Evolutionary conservation across 2,113 vertebrate species (phyloP), one percentile per base, ranked within the genome.

Genomic region (Calidris pugnax): DNA sequence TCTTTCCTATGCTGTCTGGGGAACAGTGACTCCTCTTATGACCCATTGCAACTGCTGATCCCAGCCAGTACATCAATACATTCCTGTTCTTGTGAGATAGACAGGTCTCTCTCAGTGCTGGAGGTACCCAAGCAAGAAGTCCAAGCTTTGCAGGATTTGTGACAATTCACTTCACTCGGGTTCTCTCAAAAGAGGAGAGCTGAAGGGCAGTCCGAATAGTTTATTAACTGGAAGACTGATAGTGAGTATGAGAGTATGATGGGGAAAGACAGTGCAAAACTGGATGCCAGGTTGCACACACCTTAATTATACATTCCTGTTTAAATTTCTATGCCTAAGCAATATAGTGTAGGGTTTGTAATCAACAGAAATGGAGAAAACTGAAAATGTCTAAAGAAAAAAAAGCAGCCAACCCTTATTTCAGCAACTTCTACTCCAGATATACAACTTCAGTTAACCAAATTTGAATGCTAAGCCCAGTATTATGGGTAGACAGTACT

Each of bases 141-240:
- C n/a, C 76, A 81, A 35, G 41, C 63, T 84, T 79, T 82, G 66
- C 73, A 74, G 87, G 80, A 89, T 95, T 90, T 96, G 67, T 87
- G 74, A 79, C 74, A 91, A 76, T 78, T 81, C 57, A 51, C 39
- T 85, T 95, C 91, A 69, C 37, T 66, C 39, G 27, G 53, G 17
- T 87, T 89, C 23, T 92, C 69, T 89, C 69, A 57, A 85, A 95
- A 78, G 59, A 69, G 28, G 32, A 91, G 45, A 73, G 20, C 41
- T 93, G 85, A 93, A 91, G 81, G 78, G 18, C 53, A 69, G 67
- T 79, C 15, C 30, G 75, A 85, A 41, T n/a, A 85, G 35, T 85
- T 91, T 89, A 83, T 95, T 68, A 63, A 35, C 64, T 72, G 74
- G 24, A 85, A 82, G 71, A 84, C 53, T 81, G 66, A 51, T 35